Percentiles rank a stretch among this genome's conserved stretches.
Evolutionary conservation across 1,140 invertebrate genomes (phyloP).

Genomic region (Anoplophora glabripennis): DNA sequence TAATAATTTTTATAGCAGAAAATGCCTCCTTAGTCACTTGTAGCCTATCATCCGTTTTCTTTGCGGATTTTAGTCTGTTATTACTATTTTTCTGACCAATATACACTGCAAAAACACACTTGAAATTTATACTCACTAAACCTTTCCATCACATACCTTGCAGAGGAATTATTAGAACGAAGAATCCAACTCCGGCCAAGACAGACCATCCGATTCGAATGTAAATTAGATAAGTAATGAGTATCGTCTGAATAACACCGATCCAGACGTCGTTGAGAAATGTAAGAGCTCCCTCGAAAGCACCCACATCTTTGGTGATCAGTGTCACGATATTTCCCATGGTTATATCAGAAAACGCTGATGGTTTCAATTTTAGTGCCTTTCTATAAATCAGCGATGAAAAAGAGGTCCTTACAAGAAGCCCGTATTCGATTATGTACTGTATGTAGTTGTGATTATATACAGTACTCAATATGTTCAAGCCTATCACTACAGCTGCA

Average conservation of each 20-base stretch:
- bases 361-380: constrained; percentile 65
- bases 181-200: constrained; percentile 69
- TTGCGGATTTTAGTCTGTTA: constrained; percentile 28
- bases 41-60: constrained; percentile 75
- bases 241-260: constrained; percentile 75
- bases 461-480: constrained; percentile 54
- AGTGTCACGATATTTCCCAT: constrained; percentile 73
- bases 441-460: constrained; percentile 74
- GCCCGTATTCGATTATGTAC: constrained; percentile 66
- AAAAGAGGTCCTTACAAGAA: constrained; percentile 77
- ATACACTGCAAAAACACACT: constrained; percentile 31
- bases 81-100: constrained; percentile 28
- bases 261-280: constrained; percentile 78
- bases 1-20: constrained; percentile 75
- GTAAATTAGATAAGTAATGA: constrained; percentile 76
- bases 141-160: constrained; percentile 59
- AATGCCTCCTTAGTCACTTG: constrained; percentile 83
- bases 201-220: constrained; percentile 68
- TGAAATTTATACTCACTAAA: constrained; percentile 5
- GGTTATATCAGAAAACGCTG: constrained; percentile 71
- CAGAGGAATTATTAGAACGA: constrained; percentile 79
- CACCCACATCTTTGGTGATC: constrained; percentile 83
- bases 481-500: constrained; percentile 56
- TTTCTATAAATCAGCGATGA: constrained; percentile 81
- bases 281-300: constrained; percentile 66